Evolutionary conservation across 2,888 invertebrate genomes (phyloP).

Genomic region (Caenorhabditis zanzibari): DNA sequence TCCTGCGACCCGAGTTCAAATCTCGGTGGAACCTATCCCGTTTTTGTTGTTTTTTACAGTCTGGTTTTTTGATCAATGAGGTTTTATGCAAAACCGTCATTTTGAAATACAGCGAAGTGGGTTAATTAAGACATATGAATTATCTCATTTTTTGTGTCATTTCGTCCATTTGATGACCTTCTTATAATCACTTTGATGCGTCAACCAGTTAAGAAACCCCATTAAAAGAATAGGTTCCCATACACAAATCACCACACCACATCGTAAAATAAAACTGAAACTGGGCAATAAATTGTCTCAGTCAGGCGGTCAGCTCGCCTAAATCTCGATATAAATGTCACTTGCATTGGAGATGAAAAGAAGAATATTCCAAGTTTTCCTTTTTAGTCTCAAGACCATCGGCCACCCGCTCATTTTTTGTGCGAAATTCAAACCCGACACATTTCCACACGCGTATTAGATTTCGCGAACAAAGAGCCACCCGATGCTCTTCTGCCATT

Average conservation of each 20-base stretch:
- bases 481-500: slow-evolving; percentile 21
- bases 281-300: slow-evolving; percentile 48
- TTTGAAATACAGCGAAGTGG: neutral
- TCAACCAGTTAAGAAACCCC: slow-evolving; percentile 50
- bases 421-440: slow-evolving; percentile 59
- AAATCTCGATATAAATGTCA: slow-evolving; percentile 50
- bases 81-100: neutral
- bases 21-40: slow-evolving; percentile 76
- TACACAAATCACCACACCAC: slow-evolving; percentile 59
- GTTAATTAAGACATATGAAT: slow-evolving; percentile 17
- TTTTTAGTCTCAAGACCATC: slow-evolving; percentile 39
- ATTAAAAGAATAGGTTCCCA: slow-evolving; percentile 50
- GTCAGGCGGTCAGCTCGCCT: slow-evolving; percentile 11
- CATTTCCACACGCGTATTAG: slow-evolving; percentile 51
- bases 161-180: slow-evolving; percentile 20
- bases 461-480: slow-evolving; percentile 42
- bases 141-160: slow-evolving; percentile 28
- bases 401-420: slow-evolving; percentile 29
- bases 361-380: slow-evolving; percentile 7
- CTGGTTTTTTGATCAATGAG: no score
- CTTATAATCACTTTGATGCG: slow-evolving; percentile 36
- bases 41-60: slow-evolving; percentile 23
- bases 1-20: slow-evolving; percentile 76
- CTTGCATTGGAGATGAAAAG: slow-evolving; percentile 37
- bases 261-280: slow-evolving; percentile 48